A percentile compares a stretch with the other conserved stretches of the same genome.
These are phyloP conservation scores for Pangasius mekongensis DNA, from an alignment of 2,797 vertebrate species.

Conservation along the genomic window DNA sequence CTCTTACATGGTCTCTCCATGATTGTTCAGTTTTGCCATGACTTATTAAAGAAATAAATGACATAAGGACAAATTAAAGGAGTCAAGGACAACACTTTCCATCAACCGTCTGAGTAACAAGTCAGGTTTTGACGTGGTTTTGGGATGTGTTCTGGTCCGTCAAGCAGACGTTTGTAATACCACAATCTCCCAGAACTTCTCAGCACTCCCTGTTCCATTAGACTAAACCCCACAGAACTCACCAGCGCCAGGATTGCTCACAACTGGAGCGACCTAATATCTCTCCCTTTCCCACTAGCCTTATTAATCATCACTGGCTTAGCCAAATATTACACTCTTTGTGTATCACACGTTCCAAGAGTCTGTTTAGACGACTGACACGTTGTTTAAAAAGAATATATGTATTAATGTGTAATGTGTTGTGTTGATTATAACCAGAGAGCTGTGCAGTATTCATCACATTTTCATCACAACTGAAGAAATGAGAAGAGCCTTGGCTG, in stretches of 20 bases:
- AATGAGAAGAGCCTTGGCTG: slow-evolving; percentile 27
- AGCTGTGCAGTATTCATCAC: slow-evolving; percentile 1
- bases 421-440: too few relatives aligned
- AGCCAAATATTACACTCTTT: slow-evolving; percentile 32
- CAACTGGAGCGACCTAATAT: slow-evolving; percentile 33
- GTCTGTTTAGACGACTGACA: not conserved
- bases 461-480: not conserved
- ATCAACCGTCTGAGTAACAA: slow-evolving; percentile 10
- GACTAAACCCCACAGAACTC: slow-evolving; percentile 43
- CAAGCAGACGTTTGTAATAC: slow-evolving; percentile 54
- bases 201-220: slow-evolving; percentile 40
- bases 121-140: slow-evolving; percentile 42
- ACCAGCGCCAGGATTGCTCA: slow-evolving; percentile 46
- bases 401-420: not conserved
- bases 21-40: slow-evolving; percentile 10
- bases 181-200: slow-evolving; percentile 46
- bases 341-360: slow-evolving; percentile 18
- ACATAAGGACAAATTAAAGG: slow-evolving; percentile 14
- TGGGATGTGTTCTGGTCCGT: slow-evolving; percentile 33
- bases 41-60: slow-evolving; percentile 17
- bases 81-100: slow-evolving; percentile 28
- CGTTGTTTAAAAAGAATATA: not conserved
- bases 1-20: not conserved
- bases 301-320: slow-evolving; percentile 44
- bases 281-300: slow-evolving; percentile 24